Evolutionary conservation across 2,113 vertebrate genomes (phyloP), one percentile per base, ranked within the genome.

Genomic region (Pteropus alecto): DNA sequence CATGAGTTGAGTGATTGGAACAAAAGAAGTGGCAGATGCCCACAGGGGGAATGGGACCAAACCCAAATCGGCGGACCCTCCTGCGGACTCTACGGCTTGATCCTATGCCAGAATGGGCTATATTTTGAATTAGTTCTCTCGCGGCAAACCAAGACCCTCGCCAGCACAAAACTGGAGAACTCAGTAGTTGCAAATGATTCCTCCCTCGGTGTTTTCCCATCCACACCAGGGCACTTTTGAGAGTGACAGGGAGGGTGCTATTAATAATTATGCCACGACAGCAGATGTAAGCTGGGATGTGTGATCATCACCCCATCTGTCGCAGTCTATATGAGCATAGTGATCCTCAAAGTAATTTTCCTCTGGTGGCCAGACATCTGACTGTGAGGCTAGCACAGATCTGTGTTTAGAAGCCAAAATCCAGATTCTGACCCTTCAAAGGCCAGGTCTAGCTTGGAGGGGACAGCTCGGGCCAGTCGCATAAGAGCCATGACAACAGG

Each of bases 401-500:
- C 63, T 9, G 12, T 60, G 21, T 15, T 21, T 21, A 41, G 4
- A 48, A 82, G 87, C 46, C 33, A 58, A 46, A 35, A 38, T 12
- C 6, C 6, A 35, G 48, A 51, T 41, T 33, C 41, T 60, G 67
- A 22, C 19, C 65, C 70, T 76, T 12, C 28, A 35, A 67, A 87
- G 48, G 41, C 68, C 79, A 7, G 60, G 41, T 35, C 65, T 14
- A 0, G 5, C 19, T 11, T 1, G 11, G 1, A 51, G 76, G 41
- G n/a, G 12, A 19, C 19, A 35, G 38, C 54, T 24, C 30, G 14
- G n/a, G n/a, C 15, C 33, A 1, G 70, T 2, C 3, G 7, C 35
- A 14, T 6, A 41, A 24, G 35, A 22, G 2, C 35, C 18, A 3
- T 0, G 1, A 22, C 54, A 7, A 48, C 18, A 21, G 58, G 9